These are phyloP conservation scores for Neolamprologus falcicula DNA, from an alignment of 2,113 vertebrate species.

Conservation along the genomic window DNA sequence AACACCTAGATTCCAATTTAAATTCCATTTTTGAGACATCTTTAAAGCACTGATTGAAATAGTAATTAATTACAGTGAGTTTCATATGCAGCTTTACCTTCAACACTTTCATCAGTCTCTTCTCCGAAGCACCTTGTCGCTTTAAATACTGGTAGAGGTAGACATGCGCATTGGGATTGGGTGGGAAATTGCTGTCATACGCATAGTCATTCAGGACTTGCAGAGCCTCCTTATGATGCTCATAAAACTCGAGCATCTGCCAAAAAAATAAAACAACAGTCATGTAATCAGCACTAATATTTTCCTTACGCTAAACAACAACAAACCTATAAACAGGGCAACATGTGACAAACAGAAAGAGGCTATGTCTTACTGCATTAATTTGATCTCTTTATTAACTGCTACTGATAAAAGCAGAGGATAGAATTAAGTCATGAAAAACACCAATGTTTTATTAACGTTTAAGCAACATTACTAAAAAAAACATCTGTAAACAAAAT, in stretches of 20 bases:
- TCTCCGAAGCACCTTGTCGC: constrained; percentile 62
- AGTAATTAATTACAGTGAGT: not conserved
- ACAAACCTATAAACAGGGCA: not conserved
- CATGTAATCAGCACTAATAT: not conserved
- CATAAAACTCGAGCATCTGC: constrained; percentile 87
- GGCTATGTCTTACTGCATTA: not conserved
- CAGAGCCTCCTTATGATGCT: constrained; percentile 67
- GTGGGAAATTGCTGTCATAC: constrained; percentile 78
- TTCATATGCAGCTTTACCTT: constrained; percentile 66
- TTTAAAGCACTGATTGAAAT: not conserved
- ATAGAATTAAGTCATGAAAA: not conserved
- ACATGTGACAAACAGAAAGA: not conserved
- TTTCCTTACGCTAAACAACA: not conserved
- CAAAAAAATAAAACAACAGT: not conserved
- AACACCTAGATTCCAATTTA: not conserved
- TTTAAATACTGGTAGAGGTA: constrained; percentile 84
- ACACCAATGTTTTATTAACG: not conserved
- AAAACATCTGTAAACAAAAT: not conserved
- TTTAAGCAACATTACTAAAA: not conserved
- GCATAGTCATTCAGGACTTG: constrained; percentile 81
- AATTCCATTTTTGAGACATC: not conserved
- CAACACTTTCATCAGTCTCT: constrained; percentile 70
- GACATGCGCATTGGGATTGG: constrained; percentile 88
- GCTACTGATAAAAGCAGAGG: not conserved
- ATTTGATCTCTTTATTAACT: not conserved